Evolutionary conservation across 2,888 invertebrate species (phyloP), one percentile per base, ranked within the genome.

Genomic region (Caenorhabditis auriculariae): DNA sequence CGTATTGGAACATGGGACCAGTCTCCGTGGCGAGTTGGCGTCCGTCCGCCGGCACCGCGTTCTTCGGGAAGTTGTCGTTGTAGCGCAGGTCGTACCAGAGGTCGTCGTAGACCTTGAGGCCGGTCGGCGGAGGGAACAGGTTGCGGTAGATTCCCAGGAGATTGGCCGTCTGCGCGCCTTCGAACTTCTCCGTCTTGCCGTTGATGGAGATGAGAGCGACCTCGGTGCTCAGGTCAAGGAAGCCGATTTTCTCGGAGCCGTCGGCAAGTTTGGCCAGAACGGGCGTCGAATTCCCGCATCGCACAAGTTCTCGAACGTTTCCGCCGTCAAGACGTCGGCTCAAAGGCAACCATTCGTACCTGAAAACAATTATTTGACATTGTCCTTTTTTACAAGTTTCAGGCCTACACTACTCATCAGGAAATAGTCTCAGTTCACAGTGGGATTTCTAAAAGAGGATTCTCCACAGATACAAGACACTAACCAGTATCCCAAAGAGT

Each of bases 311-410:
- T 17, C 53, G 55, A 17, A 2, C 9, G n/a, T 39, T 24, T n/a
- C 38, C 28, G 15, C 23, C 44, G n/a, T 50, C 55, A 41, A 57
- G 55, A 15, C 60, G 39, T 27, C 56, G 52, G 44, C 69, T 71
- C 45, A 66, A 42, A 32, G 69, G 69, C 24, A 74, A 60, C 73
- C 73, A 74, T 41, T 74, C 69, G 55, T 74, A 74, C 70, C 70
- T 65, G 49, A 56, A 66, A 17, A 45, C 48, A 12, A 49, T 15
- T 35, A 17, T 32, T 23, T 4, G 37, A 44, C 24, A n/a, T 7
- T 6, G n/a, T 28, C 49, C 38, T 17, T 17, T 17, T 41, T 19
- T 15, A 41, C 15, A 41, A 41, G 9, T 41, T 17, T 15, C 15
- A 19, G 12, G 41, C 41, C 9, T 7, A 9, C 41, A 17, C 12